Evolutionary conservation across 2,797 vertebrate species (phyloP).

Genomic region (Pipistrellus kuhlii): DNA sequence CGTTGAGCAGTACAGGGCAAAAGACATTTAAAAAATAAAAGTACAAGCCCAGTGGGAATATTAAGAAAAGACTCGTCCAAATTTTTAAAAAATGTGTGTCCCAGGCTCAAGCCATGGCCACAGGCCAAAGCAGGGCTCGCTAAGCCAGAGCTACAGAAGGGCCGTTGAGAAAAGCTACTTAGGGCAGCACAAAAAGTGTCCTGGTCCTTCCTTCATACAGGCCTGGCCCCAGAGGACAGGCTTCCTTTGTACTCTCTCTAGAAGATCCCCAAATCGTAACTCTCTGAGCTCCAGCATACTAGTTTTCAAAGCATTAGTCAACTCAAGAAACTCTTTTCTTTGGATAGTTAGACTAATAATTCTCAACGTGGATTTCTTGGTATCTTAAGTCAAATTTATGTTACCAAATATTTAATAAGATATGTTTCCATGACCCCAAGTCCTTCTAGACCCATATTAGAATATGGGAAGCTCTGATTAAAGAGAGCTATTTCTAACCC

Average conservation of each 20-base stretch:
- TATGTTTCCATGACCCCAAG: slow-evolving; percentile 1
- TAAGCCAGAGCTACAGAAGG: neutral
- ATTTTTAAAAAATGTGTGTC: slow-evolving; percentile 6
- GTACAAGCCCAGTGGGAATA: slow-evolving; percentile 72
- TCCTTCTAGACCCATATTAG: neutral
- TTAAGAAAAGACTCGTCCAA: slow-evolving; percentile 66
- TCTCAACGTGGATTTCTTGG: slow-evolving; percentile 23
- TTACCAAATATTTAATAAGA: slow-evolving; percentile 33
- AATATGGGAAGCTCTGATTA: neutral
- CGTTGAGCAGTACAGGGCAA: slow-evolving; percentile 69
- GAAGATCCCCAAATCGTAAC: slow-evolving; percentile 12
- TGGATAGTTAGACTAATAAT: neutral
- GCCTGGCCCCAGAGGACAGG: neutral
- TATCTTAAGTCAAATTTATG: slow-evolving; percentile 37
- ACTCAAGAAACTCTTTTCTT: slow-evolving; percentile 21
- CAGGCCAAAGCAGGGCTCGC: neutral
- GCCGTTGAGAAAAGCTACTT: neutral
- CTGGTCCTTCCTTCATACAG: neutral
- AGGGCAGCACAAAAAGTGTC: neutral
- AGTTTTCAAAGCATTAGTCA: neutral
- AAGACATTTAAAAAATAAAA: slow-evolving; percentile 72
- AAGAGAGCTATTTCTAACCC: neutral
- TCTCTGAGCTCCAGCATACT: neutral
- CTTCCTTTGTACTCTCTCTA: neutral
- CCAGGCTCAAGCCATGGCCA: neutral